phyloP scores from a whole-genome alignment of 2,113 vertebrate species.

The Myrmecobius fasciatus region DNA sequence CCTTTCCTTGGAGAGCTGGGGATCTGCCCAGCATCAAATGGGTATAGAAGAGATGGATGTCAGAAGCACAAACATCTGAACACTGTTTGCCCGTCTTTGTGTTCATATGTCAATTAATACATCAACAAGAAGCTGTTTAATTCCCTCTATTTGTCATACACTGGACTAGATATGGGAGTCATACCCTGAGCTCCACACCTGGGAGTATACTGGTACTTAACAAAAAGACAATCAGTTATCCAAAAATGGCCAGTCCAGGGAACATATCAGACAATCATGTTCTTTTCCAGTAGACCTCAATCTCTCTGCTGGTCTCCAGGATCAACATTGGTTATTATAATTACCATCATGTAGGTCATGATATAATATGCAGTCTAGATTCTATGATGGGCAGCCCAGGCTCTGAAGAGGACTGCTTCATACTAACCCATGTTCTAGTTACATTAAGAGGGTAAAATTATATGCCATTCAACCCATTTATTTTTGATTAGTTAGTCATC shows the following conservation, averaged over 20 bases:
- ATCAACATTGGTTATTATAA: background rate
- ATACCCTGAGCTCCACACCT: background rate
- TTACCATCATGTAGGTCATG: background rate
- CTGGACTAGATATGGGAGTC: background rate
- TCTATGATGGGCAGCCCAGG: background rate
- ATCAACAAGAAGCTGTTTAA: background rate
- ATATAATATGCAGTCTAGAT: background rate
- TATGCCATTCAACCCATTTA: constrained; percentile 63
- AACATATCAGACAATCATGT: background rate
- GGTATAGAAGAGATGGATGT: no score
- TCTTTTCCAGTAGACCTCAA: background rate
- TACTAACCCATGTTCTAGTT: constrained; percentile 65
- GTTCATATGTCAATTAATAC: no score
- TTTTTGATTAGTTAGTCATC: constrained; percentile 68
- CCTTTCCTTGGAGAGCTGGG: no score
- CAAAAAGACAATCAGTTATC: background rate
- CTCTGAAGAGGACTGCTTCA: constrained; percentile 49
- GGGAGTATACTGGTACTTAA: background rate
- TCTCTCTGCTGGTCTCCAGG: background rate
- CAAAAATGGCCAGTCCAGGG: background rate
- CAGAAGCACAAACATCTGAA: no score
- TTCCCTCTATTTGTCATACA: background rate
- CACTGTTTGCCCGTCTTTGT: no score
- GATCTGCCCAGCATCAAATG: no score
- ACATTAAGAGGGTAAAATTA: constrained; percentile 71